A percentile compares a stretch with the other conserved stretches of the same genome.
Conservation (phyloP, 2,113 vertebrate genomes). For the Tachycineta bicolor region DNA sequence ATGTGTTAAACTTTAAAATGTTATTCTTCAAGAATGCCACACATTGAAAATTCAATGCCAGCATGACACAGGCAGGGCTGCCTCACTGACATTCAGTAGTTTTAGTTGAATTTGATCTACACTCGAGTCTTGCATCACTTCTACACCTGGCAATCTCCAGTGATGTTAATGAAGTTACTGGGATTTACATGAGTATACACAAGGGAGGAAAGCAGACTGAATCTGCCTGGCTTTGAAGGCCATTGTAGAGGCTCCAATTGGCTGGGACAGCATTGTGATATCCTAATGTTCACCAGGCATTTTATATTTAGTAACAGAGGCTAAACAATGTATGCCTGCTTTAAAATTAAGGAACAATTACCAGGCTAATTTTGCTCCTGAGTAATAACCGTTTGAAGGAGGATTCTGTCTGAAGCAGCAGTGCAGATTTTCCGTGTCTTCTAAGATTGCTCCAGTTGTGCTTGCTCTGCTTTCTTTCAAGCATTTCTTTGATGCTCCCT, state of each 20-base stretch:
- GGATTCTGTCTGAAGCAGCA: background rate
- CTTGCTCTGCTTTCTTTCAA: background rate
- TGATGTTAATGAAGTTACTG: constrained; percentile 34
- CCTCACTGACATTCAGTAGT: background rate
- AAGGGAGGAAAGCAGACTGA: background rate
- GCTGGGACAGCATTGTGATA: background rate
- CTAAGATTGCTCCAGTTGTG: background rate
- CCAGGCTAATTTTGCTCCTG: background rate
- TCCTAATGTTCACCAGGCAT: background rate
- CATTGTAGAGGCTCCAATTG: background rate
- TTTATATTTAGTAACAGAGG: background rate
- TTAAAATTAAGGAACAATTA: constrained; percentile 2
- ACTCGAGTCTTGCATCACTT: constrained; percentile 9
- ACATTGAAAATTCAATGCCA: background rate
- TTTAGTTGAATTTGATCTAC: background rate
- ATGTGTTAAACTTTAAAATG: background rate
- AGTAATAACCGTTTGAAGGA: background rate
- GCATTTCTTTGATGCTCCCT: constrained; percentile 35
- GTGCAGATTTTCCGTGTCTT: background rate
- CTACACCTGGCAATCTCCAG: constrained; percentile 1
- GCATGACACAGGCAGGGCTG: background rate
- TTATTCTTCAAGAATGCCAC: background rate
- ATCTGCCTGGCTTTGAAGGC: constrained; percentile 18
- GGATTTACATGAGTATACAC: constrained; percentile 22
- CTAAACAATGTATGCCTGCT: background rate